Evolutionary conservation across 2,113 vertebrate genomes (phyloP), one percentile per base, ranked within the genome.

Genomic region (Alosa alosa): DNA sequence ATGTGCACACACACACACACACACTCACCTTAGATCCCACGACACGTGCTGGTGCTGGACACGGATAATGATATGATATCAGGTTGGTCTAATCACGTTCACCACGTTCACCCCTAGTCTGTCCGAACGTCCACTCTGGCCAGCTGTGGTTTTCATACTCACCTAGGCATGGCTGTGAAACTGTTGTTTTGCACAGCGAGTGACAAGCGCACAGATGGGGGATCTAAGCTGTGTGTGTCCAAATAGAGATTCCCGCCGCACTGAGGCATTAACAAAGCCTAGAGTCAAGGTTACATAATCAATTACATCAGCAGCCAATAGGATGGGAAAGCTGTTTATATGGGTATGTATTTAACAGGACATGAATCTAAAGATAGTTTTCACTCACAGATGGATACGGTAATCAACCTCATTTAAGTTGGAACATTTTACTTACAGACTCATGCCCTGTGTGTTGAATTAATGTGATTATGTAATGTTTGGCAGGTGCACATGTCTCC

Each of bases 141-240:
- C 25, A 72, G 72, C 0, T 11, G 11, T 11, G 13, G 25, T 39
- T 31, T 64, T 39, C 72, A 36, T 31, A 17, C 31, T 41, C 15
- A 15, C 31, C 72, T 18, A 0, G 31, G 72, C 72, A 13, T 15
- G 31, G 72, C 25, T 15, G 36, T 78, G 10, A 78, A 36, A 41
- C 36, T 78, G 72, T 78, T 3, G 25, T 13, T 17, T 0, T 15
- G 72, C 64, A 4, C 64, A 15, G 72, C 0, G 20, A 25, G 72
- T 39, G 31, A 78, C 31, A 15, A 41, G 72, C 13, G 36, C 72
- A 78, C 72, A 78, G 72, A 39, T 78, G 72, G 72, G 72, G 25
- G 25, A n/a, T 39, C 72, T 78, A 78, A 78, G 72, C 72, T 72
- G 25, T 72, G 25, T 72, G 64, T 78, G 72, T 78, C 72, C 15